Conservation (phyloP, 2,113 vertebrate genomes). For the Zosterops hypoxanthus region DNA sequence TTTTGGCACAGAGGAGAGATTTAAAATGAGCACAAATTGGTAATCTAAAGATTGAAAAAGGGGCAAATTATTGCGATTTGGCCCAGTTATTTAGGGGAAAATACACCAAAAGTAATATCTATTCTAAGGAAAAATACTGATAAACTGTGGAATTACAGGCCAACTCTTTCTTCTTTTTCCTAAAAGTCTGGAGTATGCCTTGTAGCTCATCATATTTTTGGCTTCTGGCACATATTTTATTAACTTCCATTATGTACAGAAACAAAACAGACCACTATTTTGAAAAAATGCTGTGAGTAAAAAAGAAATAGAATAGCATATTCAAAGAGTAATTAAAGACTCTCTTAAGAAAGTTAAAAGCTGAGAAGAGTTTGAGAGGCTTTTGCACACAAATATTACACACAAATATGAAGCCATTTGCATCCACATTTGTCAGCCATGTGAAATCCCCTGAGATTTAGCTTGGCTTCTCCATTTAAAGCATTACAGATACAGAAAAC, state of each 20-base stretch:
- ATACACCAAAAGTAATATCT: slow-evolving; percentile 14
- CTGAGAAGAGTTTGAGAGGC: slow-evolving; percentile 19
- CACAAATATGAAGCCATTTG: slow-evolving; percentile 15
- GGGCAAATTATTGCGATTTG: neutral
- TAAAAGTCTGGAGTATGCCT: slow-evolving; percentile 52
- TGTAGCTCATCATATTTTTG: slow-evolving; percentile 69
- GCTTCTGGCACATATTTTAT: slow-evolving; percentile 68
- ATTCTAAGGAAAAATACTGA: slow-evolving; percentile 29
- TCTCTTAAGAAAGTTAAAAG: slow-evolving; percentile 50
- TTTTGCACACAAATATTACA: slow-evolving; percentile 18
- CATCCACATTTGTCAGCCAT: slow-evolving; percentile 53
- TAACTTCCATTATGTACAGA: slow-evolving; percentile 66
- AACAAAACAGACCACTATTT: slow-evolving; percentile 66
- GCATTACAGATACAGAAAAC: slow-evolving; percentile 24
- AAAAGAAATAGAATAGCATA: slow-evolving; percentile 2
- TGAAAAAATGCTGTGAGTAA: slow-evolving; percentile 18
- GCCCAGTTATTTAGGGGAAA: neutral
- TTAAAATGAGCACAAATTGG: slow-evolving; percentile 37
- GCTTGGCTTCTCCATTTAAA: slow-evolving; percentile 39
- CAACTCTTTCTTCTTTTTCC: slow-evolving; percentile 48
- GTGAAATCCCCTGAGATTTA: slow-evolving; percentile 30
- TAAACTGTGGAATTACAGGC: slow-evolving; percentile 6
- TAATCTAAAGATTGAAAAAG: neutral
- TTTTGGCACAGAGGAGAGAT: neutral
- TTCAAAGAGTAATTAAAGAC: slow-evolving; percentile 59